Conservation (phyloP, 2,888 invertebrate genomes). For the Bimastos eiseni region DNA sequence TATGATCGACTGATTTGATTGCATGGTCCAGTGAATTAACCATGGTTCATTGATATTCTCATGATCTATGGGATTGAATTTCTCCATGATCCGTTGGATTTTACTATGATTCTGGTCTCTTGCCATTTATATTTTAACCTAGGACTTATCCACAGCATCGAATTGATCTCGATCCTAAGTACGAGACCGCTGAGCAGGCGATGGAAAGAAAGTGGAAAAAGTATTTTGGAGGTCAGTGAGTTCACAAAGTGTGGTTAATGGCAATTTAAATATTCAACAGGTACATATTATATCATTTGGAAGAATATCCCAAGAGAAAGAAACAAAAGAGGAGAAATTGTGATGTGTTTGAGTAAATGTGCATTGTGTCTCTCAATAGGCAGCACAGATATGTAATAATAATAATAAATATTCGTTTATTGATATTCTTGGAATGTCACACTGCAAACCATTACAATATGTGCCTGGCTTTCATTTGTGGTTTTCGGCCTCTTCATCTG, state of each 20-base stretch:
- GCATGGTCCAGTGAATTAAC: neutral
- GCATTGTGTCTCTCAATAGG: no score
- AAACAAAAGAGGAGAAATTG: neutral
- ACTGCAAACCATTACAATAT: no score
- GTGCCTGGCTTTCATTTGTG: no score
- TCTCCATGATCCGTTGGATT: neutral
- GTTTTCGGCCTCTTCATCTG: no score
- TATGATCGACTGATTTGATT: neutral
- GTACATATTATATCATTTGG: neutral
- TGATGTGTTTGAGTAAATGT: no score
- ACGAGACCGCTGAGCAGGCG: slow-evolving; percentile 55
- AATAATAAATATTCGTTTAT: no score
- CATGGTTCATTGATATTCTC: neutral
- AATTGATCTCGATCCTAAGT: slow-evolving; percentile 34
- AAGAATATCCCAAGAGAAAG: neutral
- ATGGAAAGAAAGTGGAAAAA: slow-evolving; percentile 60
- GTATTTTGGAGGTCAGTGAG: slow-evolving; percentile 56
- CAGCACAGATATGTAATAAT: neutral
- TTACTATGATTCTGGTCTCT: neutral
- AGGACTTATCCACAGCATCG: slow-evolving; percentile 33
- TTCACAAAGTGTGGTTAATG: neutral
- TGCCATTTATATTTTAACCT: neutral
- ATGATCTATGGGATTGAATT: neutral
- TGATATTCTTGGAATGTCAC: no score
- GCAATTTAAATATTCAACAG: neutral